These are phyloP conservation scores for Anseranas semipalmata DNA, from an alignment of 2,113 vertebrate species.

Conservation along the genomic window DNA sequence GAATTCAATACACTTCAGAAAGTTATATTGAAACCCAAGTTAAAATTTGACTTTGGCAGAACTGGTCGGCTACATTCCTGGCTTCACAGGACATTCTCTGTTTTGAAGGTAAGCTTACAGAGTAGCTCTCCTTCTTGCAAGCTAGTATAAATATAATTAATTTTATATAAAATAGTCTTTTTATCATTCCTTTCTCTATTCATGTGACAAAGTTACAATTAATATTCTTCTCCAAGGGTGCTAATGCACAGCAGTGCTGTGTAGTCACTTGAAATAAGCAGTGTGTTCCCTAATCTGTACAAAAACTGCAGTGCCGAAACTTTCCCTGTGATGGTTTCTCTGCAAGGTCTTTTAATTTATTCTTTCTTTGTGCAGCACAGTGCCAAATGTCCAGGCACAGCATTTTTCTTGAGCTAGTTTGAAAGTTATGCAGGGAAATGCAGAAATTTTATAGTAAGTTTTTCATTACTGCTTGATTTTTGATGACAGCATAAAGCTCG, in stretches of 20 bases:
- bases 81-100: not conserved
- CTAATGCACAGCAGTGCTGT: not conserved
- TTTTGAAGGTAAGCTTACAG: not conserved
- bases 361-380: not conserved
- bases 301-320: not conserved
- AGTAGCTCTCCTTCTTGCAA: not conserved
- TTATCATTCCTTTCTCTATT: not conserved
- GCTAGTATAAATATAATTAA: not conserved
- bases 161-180: not conserved
- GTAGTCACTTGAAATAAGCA: not conserved
- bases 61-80: not conserved
- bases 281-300: not conserved
- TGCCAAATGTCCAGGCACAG: not conserved
- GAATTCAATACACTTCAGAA: not conserved
- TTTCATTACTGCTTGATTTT: not conserved
- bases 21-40: not conserved
- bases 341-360: not conserved
- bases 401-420: not conserved
- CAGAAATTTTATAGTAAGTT: not conserved
- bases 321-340: not conserved
- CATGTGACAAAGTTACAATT: not conserved
- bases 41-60: not conserved
- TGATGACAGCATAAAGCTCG: not conserved
- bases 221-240: not conserved
- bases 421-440: not conserved